Conservation (phyloP, 2,888 invertebrate genomes). For the Leptogaster cylindrica region DNA sequence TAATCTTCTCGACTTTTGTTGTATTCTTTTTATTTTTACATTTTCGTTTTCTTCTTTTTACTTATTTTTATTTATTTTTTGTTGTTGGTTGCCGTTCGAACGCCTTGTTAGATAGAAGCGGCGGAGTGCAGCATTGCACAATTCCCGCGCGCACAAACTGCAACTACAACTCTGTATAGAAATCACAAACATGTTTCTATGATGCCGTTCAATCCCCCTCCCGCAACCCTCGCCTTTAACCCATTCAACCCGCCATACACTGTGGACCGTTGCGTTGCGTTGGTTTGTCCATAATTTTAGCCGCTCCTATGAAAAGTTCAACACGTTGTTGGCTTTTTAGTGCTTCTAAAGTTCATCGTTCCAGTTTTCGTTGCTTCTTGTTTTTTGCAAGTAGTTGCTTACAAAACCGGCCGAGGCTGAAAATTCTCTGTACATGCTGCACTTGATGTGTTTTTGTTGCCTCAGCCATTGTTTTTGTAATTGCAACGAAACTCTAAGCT, state of each 20-base stretch:
- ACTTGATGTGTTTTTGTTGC: conserved; percentile 1
- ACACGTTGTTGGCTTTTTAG: conserved; percentile 14
- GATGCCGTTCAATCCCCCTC: neutral
- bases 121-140: conserved; percentile 9
- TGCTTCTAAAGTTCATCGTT: conserved; percentile 12
- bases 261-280: neutral
- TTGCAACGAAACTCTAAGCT: conserved; percentile 5
- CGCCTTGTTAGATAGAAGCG: too few relatives aligned
- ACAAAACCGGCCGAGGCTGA: neutral
- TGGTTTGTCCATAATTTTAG: too few relatives aligned
- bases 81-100: too few relatives aligned
- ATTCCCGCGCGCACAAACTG: neutral
- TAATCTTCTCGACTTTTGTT: too few relatives aligned
- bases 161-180: neutral
- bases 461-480: neutral
- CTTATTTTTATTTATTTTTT: too few relatives aligned
- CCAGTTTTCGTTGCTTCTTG: conserved; percentile 2
- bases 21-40: too few relatives aligned
- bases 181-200: neutral
- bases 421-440: neutral
- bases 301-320: conserved; percentile 10
- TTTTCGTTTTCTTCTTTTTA: too few relatives aligned
- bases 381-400: neutral
- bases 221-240: neutral
- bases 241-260: neutral